Evolutionary conservation across 2,888 invertebrate species (phyloP), one percentile per base, ranked within the genome.

Genomic region (Catocala sponsa): DNA sequence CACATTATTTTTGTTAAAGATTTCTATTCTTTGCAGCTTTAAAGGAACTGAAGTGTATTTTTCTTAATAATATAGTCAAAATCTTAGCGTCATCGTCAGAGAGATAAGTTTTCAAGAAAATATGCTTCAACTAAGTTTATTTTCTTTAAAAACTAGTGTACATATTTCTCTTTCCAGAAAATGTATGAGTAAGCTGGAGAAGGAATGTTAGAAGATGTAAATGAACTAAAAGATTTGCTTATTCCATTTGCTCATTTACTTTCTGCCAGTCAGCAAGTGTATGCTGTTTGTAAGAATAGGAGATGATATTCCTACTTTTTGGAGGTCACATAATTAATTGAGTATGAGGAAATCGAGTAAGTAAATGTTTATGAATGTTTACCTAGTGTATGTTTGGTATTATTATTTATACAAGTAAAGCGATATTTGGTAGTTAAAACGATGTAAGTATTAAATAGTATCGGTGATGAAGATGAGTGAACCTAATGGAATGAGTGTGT

Each of bases 211-310:
- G 35, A 9, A 2, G 35, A 35, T 35, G n/a, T 5, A 13, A 48
- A 6, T 32, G 11, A 48, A 32, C 48, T 33, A 60, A 55, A 57
- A 49, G 46, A 52, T 65, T 58, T 61, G 32, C 52, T 42, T 43
- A 55, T 60, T 60, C 47, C 35, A n/a, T 15, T 42, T 42, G 51
- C 47, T 53, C 58, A 52, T 65, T 68, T 70, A 42, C 33, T 25
- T 42, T 33, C 46, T 7, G 59, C 44, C 7, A 13, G 12, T 46
- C 46, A 32, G 46, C 47, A 33, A 48, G 35, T 6, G 13, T 13
- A 10, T 25, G 25, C 2, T 11, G n/a, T 33, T 49, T 50, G 12
- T 11, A 5, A 48, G 48, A 48, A 41, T 32, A 44, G 38, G 46
- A 35, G 41, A 48, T 63, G 48, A 55, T 70, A 46, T 53, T 44